A percentile compares a stretch with the other conserved stretches of the same genome.
phyloP scores from a whole-genome alignment of 2,888 invertebrate species.

The Amblyjoppa proteus region DNA sequence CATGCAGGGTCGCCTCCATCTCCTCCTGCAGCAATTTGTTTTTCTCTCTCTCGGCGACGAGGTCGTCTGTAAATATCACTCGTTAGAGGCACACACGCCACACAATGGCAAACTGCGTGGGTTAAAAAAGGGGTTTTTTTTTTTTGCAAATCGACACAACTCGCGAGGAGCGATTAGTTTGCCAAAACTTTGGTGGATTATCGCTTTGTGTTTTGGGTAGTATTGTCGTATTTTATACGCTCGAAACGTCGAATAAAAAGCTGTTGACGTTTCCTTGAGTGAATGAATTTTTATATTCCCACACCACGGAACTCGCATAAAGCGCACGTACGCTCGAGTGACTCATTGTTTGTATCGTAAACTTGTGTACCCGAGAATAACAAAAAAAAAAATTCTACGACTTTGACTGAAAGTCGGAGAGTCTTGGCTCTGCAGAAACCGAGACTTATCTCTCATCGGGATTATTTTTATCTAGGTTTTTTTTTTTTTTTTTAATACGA shows the following conservation, averaged over 20 bases:
- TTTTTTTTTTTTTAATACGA: slow-evolving; percentile 19
- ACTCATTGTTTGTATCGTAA: slow-evolving; percentile 53
- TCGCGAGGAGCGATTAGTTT: slow-evolving; percentile 44
- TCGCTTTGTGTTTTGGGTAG: slow-evolving; percentile 28
- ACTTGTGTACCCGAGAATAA: slow-evolving; percentile 23
- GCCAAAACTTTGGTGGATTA: slow-evolving; percentile 47
- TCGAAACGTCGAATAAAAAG: slow-evolving; percentile 1
- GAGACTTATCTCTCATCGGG: slow-evolving; percentile 8
- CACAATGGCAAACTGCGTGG: slow-evolving; percentile 68
- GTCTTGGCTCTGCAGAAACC: slow-evolving; percentile 7
- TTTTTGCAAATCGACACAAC: slow-evolving; percentile 45
- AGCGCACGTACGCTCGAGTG: slow-evolving; percentile 27
- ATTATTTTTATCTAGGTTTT: slow-evolving; percentile 9
- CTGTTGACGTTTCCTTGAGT: background rate
- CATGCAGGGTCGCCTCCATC: slow-evolving; percentile 99
- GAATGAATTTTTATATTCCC: slow-evolving; percentile 7
- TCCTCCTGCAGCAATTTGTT: slow-evolving; percentile 98
- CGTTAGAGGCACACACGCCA: slow-evolving; percentile 81
- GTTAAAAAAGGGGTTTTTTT: slow-evolving; percentile 48
- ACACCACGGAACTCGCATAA: slow-evolving; percentile 6
- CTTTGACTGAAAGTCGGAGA: slow-evolving; percentile 27
- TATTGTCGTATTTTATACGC: slow-evolving; percentile 20
- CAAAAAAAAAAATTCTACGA: slow-evolving; percentile 1
- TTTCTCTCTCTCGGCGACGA: slow-evolving; percentile 97
- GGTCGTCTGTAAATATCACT: slow-evolving; percentile 93